Conservation (phyloP, 2,888 invertebrate species). For the Caradrina kadenii region DNA sequence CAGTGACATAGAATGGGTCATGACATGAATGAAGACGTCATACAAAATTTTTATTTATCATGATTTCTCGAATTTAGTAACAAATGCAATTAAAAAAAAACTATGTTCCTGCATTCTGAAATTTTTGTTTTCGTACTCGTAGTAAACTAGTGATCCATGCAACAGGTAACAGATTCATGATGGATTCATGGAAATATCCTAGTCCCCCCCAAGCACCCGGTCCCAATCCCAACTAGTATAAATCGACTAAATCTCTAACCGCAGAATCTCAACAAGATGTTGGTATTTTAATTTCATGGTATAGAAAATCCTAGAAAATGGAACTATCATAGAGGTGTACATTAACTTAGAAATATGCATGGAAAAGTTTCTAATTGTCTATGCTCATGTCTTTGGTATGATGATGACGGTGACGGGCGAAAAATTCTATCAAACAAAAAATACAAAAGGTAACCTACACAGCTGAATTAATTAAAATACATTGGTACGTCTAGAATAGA, state of each 20-base stretch:
- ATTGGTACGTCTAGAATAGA: background rate
- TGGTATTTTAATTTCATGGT: too few species aligned
- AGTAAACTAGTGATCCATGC: too few species aligned
- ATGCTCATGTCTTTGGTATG: slow-evolving; percentile 10
- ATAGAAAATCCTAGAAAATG: too few species aligned
- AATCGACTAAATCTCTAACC: background rate
- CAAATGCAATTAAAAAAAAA: too few species aligned
- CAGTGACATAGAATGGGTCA: slow-evolving; percentile 35
- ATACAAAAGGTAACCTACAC: slow-evolving; percentile 37
- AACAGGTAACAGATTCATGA: background rate
- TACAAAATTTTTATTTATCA: background rate
- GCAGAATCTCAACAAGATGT: background rate
- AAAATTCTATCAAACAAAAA: slow-evolving; percentile 45
- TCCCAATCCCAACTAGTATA: background rate
- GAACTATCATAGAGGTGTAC: too few species aligned
- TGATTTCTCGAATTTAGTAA: background rate
- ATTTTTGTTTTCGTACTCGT: too few species aligned
- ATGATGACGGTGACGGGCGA: slow-evolving; percentile 59
- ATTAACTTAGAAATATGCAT: too few species aligned
- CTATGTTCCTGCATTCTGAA: too few species aligned
- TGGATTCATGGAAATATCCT: background rate
- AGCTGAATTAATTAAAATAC: slow-evolving; percentile 15
- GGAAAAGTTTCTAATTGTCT: background rate
- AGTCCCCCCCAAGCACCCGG: too few species aligned
- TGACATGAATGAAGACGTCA: background rate